Conservation (phyloP, 1,140 invertebrate genomes). For the Tetraneura akinire region DNA sequence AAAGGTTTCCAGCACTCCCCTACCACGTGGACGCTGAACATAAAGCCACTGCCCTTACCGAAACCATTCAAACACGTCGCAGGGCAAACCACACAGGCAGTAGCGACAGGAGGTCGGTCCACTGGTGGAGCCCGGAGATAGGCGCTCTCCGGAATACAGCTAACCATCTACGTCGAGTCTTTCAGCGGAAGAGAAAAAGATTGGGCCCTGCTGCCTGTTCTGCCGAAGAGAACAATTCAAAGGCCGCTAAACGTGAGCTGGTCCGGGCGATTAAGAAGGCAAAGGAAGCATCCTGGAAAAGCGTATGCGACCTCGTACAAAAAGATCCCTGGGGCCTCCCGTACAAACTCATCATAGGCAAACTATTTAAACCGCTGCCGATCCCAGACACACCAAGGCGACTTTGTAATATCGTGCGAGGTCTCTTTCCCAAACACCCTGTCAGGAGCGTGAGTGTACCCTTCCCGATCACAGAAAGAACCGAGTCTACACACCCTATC, state of each 20-base stretch:
- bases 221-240: no score
- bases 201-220: no score
- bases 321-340: slow-evolving; percentile 2
- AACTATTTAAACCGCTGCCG: neutral
- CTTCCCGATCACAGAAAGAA: no score
- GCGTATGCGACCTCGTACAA: no score
- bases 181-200: no score
- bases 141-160: neutral
- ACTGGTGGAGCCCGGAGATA: neutral
- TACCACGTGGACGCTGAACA: neutral
- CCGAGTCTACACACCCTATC: no score
- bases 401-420: no score
- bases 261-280: no score
- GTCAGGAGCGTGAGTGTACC: neutral
- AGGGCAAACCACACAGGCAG: neutral
- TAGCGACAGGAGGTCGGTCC: neutral
- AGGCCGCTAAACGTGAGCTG: no score
- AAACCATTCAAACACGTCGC: neutral
- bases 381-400: neutral
- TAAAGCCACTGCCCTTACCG: neutral
- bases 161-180: neutral
- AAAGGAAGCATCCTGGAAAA: no score
- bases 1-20: neutral
- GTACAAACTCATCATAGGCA: neutral
- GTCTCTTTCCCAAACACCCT: neutral